These are phyloP conservation scores for Gephyroberyx darwinii DNA, from an alignment of 2,797 vertebrate species.

Conservation along the genomic window DNA sequence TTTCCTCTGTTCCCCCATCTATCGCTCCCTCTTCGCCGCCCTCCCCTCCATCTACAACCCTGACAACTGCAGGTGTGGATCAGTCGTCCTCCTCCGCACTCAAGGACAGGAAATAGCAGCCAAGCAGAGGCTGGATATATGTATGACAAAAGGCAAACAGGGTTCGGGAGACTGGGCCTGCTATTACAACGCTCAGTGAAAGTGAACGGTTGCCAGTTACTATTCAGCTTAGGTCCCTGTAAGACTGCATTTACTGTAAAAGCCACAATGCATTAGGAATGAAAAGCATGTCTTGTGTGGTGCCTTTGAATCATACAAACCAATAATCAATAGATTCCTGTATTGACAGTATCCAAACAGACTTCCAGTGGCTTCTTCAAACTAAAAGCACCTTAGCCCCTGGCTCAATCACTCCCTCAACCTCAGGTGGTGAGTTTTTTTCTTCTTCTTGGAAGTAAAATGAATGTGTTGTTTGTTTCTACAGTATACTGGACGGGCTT, in stretches of 20 bases:
- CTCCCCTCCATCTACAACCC: slow-evolving; percentile 13
- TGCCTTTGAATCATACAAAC: neutral
- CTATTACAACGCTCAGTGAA: neutral
- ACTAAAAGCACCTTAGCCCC: neutral
- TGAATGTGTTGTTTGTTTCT: slow-evolving; percentile 18
- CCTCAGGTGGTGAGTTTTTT: too few species aligned
- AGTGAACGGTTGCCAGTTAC: neutral
- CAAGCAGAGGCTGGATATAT: slow-evolving; percentile 28
- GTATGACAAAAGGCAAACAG: slow-evolving; percentile 22
- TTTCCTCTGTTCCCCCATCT: slow-evolving; percentile 57
- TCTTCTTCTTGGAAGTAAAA: neutral
- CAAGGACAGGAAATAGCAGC: slow-evolving; percentile 35
- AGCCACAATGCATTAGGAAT: too few species aligned
- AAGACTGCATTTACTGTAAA: too few species aligned
- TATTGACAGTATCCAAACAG: neutral
- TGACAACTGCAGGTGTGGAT: slow-evolving; percentile 70
- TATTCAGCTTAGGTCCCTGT: neutral
- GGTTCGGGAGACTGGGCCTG: neutral
- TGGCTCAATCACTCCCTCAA: neutral
- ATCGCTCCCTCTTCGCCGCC: slow-evolving; percentile 38
- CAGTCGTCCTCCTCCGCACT: slow-evolving; percentile 38
- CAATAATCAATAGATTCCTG: too few species aligned
- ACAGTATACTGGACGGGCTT: neutral
- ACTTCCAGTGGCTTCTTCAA: neutral
- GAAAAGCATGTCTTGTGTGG: neutral